These are phyloP conservation scores for Habropoda laboriosa DNA, from an alignment of 1,140 invertebrate genomes.

Conservation along the genomic window DNA sequence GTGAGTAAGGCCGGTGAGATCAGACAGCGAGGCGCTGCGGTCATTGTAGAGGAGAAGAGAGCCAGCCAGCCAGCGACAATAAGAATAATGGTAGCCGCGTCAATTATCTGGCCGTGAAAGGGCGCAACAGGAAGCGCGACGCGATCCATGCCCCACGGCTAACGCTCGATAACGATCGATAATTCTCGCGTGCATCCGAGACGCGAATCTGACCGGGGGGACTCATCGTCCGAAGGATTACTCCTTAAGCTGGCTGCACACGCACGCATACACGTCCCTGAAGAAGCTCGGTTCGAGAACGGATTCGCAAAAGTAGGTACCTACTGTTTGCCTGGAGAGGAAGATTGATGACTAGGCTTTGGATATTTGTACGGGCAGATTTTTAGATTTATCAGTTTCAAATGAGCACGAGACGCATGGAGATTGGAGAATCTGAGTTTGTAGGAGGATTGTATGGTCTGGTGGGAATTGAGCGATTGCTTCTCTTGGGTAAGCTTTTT, in stretches of 20 bases:
- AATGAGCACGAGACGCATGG: too few species aligned
- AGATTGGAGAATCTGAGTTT: too few species aligned
- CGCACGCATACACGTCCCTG: too few species aligned
- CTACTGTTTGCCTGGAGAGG: too few species aligned
- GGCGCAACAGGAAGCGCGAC: slow-evolving; percentile 10
- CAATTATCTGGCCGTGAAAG: slow-evolving; percentile 47
- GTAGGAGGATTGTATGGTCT: too few species aligned
- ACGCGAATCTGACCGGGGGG: not conserved
- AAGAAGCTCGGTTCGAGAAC: too few species aligned
- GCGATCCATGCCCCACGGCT: slow-evolving; percentile 11
- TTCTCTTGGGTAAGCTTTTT: too few species aligned
- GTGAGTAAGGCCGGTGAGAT: slow-evolving; percentile 39
- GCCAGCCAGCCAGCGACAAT: slow-evolving; percentile 35
- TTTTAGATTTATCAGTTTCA: too few species aligned
- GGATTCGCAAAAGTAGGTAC: too few species aligned
- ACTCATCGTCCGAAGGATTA: not conserved
- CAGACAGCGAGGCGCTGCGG: not conserved
- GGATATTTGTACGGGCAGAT: too few species aligned
- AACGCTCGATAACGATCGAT: slow-evolving; percentile 47
- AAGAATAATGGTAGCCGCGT: slow-evolving; percentile 51
- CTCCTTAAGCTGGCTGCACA: not conserved
- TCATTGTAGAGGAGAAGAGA: slow-evolving; percentile 30
- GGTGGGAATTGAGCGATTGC: too few species aligned
- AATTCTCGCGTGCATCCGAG: slow-evolving; percentile 14
- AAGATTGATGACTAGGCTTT: too few species aligned